phyloP scores from a whole-genome alignment of 2,888 invertebrate species.

The Phymatocera aterrima region DNA sequence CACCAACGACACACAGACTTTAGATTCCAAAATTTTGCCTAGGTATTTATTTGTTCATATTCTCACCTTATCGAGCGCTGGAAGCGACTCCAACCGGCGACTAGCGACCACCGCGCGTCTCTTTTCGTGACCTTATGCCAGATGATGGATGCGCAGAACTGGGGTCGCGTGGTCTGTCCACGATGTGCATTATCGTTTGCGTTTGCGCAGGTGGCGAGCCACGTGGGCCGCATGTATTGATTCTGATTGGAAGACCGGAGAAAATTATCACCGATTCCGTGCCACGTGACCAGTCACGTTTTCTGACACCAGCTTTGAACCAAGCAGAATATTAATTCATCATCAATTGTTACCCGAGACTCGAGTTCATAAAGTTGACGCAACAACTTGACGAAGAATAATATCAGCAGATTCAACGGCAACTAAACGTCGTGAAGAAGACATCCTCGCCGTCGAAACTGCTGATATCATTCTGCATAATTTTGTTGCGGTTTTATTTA shows the following conservation, averaged over 20 bases:
- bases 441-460: too few species aligned
- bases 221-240: conserved; percentile 21
- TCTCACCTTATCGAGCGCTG: background rate
- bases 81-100: background rate
- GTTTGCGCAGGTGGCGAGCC: background rate
- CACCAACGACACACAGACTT: background rate
- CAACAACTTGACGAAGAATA: background rate
- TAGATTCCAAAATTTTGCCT: background rate
- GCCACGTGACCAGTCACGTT: background rate
- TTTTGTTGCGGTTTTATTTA: too few species aligned
- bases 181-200: background rate
- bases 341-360: too few species aligned
- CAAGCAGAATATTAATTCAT: background rate
- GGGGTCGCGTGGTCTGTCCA: background rate
- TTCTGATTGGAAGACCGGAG: conserved; percentile 8
- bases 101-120: background rate
- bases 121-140: too few species aligned
- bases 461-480: too few species aligned
- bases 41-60: background rate
- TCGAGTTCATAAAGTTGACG: too few species aligned
- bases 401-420: too few species aligned
- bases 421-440: too few species aligned
- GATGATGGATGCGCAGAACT: background rate
- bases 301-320: background rate
- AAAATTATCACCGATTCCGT: background rate